Evolutionary conservation across 2,113 vertebrate genomes (phyloP), one percentile per base, ranked within the genome.

Genomic region (Pelmatolapia mariae): DNA sequence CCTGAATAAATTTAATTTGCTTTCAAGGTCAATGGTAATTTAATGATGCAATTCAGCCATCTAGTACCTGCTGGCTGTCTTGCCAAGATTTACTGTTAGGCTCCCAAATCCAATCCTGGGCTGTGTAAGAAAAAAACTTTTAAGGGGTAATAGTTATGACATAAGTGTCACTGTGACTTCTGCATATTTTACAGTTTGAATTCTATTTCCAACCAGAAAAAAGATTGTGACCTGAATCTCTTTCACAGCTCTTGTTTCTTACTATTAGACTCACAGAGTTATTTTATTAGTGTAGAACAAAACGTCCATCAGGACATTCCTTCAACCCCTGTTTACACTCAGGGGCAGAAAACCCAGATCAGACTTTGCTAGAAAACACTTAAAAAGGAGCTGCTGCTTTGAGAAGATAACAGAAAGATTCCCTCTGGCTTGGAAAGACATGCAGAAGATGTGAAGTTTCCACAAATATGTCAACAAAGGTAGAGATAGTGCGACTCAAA

Each of bases 241-340:
- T 45, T 73, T 43, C 22, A 2, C 3, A 45, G 8, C 13, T 45
- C 38, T 45, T 45, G 1, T 71, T 45, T 73, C 61, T 68, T 38
- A 68, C 36, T 68, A 19, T 52, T 52, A 52, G 8, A 18, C 4
- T 50, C 47, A 5, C 68, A 73, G 61, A 38, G 68, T 45, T 73
- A 0, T 73, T 73, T 73, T 43, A 24, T 73, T 45, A 24, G 2
- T 18, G 66, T 45, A 7, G 0, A 45, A 73, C 40, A 73, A 45
- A 7, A 16, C 1, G 0, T 45, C 22, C 38, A 43, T 45, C 2
- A 7, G 66, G 22, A 73, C 0, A 0, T 45, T 24, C 68, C 68
- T 73, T 73, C 38, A 73, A 43, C 66, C 3, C 7, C 13, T 43
- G 13, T 24, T 43, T 24, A 40, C 38, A 26, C n/a, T 26, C 8